phyloP scores from a whole-genome alignment of 2,113 vertebrate species.

The Mus musculus region DNA sequence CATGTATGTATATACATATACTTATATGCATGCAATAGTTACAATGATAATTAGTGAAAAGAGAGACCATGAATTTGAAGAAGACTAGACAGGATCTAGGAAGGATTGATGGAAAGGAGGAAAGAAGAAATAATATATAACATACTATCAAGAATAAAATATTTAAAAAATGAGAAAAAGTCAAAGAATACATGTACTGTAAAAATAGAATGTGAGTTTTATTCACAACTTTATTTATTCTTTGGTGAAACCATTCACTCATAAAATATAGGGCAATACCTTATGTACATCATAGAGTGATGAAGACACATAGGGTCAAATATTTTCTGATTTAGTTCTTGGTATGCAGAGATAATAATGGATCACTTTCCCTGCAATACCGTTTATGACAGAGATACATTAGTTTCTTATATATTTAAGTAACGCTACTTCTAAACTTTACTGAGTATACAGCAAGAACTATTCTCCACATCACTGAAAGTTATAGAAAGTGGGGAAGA shows the following conservation, averaged over 20 bases:
- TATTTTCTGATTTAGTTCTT: background rate
- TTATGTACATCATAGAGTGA: background rate
- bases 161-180: background rate
- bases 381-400: accelerated
- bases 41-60: background rate
- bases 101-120: background rate
- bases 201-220: background rate
- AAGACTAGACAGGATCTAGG: background rate
- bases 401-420: background rate
- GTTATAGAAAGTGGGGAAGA: too few relatives aligned
- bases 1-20: background rate
- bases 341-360: too few relatives aligned
- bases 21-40: background rate
- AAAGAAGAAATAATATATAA: background rate
- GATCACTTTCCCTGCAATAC: background rate
- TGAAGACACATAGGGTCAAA: too few relatives aligned
- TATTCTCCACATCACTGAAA: background rate
- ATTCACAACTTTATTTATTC: background rate
- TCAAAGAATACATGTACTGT: background rate
- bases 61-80: background rate
- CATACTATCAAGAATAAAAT: background rate
- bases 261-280: background rate
- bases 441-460: background rate
- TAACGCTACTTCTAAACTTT: background rate
- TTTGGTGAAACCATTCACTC: background rate